These are phyloP conservation scores for Aradus depressus DNA, from an alignment of 2,888 invertebrate genomes.

Conservation along the genomic window DNA sequence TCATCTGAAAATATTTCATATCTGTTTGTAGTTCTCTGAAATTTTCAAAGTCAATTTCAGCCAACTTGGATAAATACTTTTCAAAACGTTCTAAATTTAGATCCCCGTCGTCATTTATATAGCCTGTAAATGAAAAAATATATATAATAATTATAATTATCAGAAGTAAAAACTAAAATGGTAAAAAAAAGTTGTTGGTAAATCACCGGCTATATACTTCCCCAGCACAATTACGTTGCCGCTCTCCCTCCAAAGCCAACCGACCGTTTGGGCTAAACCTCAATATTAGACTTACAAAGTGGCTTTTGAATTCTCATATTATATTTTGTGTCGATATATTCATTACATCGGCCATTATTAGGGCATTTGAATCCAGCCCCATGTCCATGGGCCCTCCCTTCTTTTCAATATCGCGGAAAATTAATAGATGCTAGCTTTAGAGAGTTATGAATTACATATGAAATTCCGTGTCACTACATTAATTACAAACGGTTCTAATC, in stretches of 20 bases:
- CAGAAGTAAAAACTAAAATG: slow-evolving; percentile 14
- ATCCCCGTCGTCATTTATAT: slow-evolving; percentile 82
- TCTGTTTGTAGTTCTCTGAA: slow-evolving; percentile 70
- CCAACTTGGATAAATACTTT: slow-evolving; percentile 64
- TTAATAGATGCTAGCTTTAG: no score
- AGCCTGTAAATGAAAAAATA: slow-evolving; percentile 48
- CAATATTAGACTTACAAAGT: no score
- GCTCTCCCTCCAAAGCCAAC: no score
- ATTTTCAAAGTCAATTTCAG: slow-evolving; percentile 59
- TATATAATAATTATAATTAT: neutral
- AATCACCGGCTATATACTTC: no score
- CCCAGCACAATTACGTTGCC: neutral
- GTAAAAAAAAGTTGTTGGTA: slow-evolving; percentile 10
- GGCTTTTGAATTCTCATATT: no score
- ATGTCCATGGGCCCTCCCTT: no score
- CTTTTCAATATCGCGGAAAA: no score
- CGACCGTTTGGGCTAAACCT: no score
- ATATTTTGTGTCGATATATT: no score
- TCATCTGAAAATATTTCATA: slow-evolving; percentile 69
- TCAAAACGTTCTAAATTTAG: slow-evolving; percentile 76
- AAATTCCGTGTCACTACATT: neutral
- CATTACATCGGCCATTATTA: no score
- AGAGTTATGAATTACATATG: no score
- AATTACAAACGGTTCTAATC: neutral
- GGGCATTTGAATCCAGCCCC: no score